Conservation (phyloP, 53 echinoderm and acorn worm genomes). For the Paelopatides confundens region DNA sequence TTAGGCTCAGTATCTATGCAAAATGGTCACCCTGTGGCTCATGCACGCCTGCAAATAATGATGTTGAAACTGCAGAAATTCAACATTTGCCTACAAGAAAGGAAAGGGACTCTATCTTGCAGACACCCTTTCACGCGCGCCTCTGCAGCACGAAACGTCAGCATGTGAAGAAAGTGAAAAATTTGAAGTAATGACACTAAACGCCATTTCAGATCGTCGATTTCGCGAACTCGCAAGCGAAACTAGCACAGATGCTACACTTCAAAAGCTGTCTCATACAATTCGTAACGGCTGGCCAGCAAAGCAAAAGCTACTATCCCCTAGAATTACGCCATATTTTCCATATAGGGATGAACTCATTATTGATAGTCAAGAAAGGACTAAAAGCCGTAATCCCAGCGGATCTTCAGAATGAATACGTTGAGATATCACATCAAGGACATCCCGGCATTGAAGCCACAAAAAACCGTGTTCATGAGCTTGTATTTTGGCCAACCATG, state of each 20-base stretch:
- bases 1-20: constrained; percentile 33
- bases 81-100: constrained; percentile 54
- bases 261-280: constrained; percentile 18
- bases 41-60: constrained; percentile 61
- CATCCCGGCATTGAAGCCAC: constrained; percentile 59
- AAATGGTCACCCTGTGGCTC: constrained; percentile 44
- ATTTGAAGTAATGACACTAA: constrained; percentile 51
- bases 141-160: background rate
- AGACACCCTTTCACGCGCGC: constrained; percentile 31
- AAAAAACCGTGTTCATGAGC: constrained; percentile 55
- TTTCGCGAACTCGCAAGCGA: constrained; percentile 10
- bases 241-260: constrained; percentile 2
- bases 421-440: constrained; percentile 56
- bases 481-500: constrained; percentile 70
- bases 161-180: background rate
- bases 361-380: constrained; percentile 52
- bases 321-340: constrained; percentile 43
- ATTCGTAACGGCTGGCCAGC: constrained; percentile 58
- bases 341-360: constrained; percentile 64
- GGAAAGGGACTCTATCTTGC: constrained; percentile 12
- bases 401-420: constrained; percentile 53
- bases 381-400: constrained; percentile 56
- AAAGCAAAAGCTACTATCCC: constrained; percentile 36
- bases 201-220: constrained; percentile 32
- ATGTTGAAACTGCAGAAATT: constrained; percentile 43